Evolutionary conservation across 1,140 invertebrate genomes (phyloP), one percentile per base, ranked within the genome.

Genomic region (Calliopsis andreniformis): DNA sequence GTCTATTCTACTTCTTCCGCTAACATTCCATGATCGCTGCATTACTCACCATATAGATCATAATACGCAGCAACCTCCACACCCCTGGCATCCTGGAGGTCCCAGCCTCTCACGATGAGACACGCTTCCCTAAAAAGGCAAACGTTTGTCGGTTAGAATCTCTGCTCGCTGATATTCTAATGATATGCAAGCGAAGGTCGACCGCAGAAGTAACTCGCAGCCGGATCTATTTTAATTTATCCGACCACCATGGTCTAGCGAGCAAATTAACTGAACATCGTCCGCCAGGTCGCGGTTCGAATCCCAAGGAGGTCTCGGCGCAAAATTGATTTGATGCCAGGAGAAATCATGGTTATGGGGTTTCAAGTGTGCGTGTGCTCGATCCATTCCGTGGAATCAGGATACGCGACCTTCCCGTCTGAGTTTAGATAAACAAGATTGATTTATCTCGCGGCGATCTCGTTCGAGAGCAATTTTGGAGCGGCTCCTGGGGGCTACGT

Each of bases 51-150:
- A 90, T 90, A 83, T 90, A 92, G 89, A 92, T 91, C 87, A 92
- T 88, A 89, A 89, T 87, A 86, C 85, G 86, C 87, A 92, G 89
- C 88, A 91, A 88, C 88, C 87, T 92, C 89, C 90, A 88, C 90
- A 91, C 85, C 89, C 89, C 89, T 91, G 88, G 90, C 91, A 92
- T 92, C 87, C 89, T 92, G 89, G 86, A 91, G 89, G 87, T 90
- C 78, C 89, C 89, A 91, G 90, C 90, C 89, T 89, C 88, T 90
- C 88, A 88, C 90, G 90, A 89, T 88, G 87, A 90, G 89, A 89
- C 87, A 87, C 87, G 88, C 86, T 90, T 89, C 86, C 83, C 89
- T 91, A 87, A 14, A 88, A 84, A 81, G 82, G 81, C 23, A 62
- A 80, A 62, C 51, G 14, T 14, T 18, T 2, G 20, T 66, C 35